Base-by-base conservation (phyloP, 1,140 invertebrate species). In the Pseudoatta argentina region DNA sequence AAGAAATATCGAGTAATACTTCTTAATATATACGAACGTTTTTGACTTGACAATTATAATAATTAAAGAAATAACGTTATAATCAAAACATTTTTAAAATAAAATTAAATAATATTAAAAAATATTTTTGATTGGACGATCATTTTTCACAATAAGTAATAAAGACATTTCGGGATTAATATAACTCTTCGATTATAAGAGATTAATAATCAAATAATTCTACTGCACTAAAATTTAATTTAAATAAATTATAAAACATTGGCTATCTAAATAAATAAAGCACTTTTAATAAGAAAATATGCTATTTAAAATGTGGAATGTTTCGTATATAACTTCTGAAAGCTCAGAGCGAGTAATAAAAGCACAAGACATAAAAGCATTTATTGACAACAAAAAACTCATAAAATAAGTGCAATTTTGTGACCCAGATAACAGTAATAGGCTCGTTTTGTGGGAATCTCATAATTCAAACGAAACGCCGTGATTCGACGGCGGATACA, bases 341-440 rank as follows among this genome's bases (percentile, higher is more conserved):
- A 59, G 18, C 3, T 48, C 67, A 16, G 4, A 66, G 4, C 18
- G 4, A 82, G 21, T 72, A 59, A 61, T 14, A 55, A 71, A 30
- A 57, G 16, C 34, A 24, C 18, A 55, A 51, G 18, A 57, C 24
- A 16, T 73, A 44, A 72, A 81, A 81, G 12, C 6, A 81, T 73
- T 82, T 73, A 82, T 82, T 44, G 24, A 34, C 51, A 18, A 61
- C 71, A 30, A 48, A 61, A 57, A 59, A n/a, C 53, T 59, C 34
- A 39, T 82, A 82, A 72, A 73, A 59, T 73, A 73, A 82, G 44
- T 16, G 48, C 24, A 71, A 73, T 51, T 61, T 5, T 39, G 55
- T 48, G 12, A 73, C 55, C 18, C 39, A 63, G 21, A 78, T 78
- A 78, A 63, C 39, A 16, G 48, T 69, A 71, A 57, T 14, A 73